Evolutionary conservation across 2,888 invertebrate species (phyloP).

Genomic region (Sialis lutaria): DNA sequence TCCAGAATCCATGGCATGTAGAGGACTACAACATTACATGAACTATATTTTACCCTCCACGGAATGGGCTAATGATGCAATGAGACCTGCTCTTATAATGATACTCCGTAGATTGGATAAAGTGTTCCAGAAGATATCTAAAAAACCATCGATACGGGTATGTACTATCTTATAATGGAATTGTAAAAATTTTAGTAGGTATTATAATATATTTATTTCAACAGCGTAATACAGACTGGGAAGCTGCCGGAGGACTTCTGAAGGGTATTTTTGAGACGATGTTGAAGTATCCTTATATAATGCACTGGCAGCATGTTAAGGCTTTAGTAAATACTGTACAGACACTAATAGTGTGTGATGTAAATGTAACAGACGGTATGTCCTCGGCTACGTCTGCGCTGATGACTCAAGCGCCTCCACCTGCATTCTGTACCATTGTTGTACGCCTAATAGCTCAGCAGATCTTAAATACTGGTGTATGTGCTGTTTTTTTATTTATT

Average conservation of each 20-base stretch:
- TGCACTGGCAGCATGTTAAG: constrained; percentile 92
- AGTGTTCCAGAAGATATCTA: constrained; percentile 92
- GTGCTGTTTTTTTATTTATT: constrained; percentile 14
- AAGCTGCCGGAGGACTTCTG: constrained; percentile 82
- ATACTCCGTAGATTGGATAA: constrained; percentile 87
- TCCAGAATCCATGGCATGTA: constrained; percentile 89
- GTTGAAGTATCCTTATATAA: constrained; percentile 83
- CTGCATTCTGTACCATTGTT: constrained; percentile 92
- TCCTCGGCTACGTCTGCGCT: constrained; percentile 72
- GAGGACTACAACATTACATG: constrained; percentile 85
- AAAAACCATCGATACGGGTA: constrained; percentile 80
- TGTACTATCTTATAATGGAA: constrained; percentile 12
- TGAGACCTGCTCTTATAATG: constrained; percentile 80
- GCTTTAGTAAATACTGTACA: constrained; percentile 70
- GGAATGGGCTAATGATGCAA: constrained; percentile 88
- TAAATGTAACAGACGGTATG: constrained; percentile 48
- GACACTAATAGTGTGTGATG: constrained; percentile 66
- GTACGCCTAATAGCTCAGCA: constrained; percentile 87
- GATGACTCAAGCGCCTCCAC: constrained; percentile 84
- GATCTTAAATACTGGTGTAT: constrained; percentile 81
- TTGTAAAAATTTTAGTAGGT: too few species aligned
- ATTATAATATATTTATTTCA: constrained; percentile 13
- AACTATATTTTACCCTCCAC: constrained; percentile 82
- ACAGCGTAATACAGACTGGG: constrained; percentile 91
- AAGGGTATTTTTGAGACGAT: constrained; percentile 93